These are phyloP conservation scores for Gymnorhina tibicen DNA, from an alignment of 2,113 vertebrate genomes.

Conservation along the genomic window DNA sequence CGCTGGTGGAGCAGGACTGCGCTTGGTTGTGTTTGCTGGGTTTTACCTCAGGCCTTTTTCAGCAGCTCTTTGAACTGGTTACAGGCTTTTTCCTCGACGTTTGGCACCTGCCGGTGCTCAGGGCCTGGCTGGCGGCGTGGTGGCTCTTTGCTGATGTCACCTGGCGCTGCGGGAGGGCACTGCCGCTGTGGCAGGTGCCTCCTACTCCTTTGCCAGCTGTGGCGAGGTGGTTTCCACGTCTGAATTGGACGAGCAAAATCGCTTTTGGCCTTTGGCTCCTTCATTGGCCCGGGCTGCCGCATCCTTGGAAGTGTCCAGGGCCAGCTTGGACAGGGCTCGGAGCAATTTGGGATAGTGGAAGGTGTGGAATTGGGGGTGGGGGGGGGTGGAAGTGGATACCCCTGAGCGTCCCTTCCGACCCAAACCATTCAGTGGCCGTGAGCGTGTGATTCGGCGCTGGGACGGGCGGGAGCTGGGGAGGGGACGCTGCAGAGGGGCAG, in stretches of 20 bases:
- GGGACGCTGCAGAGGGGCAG: not conserved
- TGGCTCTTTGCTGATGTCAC: not conserved
- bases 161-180: not conserved
- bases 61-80: not conserved
- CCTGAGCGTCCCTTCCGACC: not conserved
- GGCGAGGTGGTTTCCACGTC: not conserved
- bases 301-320: not conserved
- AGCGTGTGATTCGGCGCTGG: not conserved
- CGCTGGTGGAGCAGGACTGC: not conserved
- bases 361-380: too few species aligned
- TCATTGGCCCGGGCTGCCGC: not conserved
- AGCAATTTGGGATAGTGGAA: rapidly evolving
- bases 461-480: not conserved
- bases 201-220: not conserved
- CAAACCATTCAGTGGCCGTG: not conserved
- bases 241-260: not conserved
- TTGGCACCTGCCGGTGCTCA: not conserved
- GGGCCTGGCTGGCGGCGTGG: not conserved
- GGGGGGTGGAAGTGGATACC: not conserved
- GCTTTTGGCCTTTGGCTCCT: not conserved
- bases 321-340: not conserved
- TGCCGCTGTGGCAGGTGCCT: not conserved
- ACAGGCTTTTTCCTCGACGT: not conserved
- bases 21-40: not conserved
- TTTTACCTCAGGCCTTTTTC: not conserved